These are phyloP conservation scores for Polyommatus icarus DNA, from an alignment of 2,888 invertebrate species.

Conservation along the genomic window DNA sequence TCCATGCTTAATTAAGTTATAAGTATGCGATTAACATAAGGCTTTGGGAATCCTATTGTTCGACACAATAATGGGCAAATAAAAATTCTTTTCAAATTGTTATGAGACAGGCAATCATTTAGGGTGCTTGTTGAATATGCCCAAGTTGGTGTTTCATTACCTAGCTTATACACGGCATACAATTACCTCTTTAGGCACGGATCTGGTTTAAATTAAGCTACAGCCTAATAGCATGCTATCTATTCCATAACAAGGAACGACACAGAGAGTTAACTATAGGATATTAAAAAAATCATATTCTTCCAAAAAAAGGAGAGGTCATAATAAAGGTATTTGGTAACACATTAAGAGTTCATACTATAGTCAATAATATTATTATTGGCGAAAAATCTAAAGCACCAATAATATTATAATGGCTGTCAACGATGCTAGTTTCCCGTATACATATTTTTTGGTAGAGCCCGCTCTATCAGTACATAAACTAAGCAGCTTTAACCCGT, in stretches of 20 bases:
- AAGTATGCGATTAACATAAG: background rate
- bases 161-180: background rate
- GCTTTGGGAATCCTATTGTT: conserved; percentile 13
- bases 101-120: conserved; percentile 9
- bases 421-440: too few species aligned
- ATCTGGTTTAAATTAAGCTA: too few species aligned
- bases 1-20: conserved; percentile 17
- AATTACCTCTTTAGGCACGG: too few species aligned
- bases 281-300: too few species aligned
- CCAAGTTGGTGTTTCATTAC: background rate
- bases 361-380: too few species aligned
- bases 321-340: too few species aligned
- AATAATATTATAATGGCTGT: too few species aligned
- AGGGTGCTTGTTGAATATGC: background rate
- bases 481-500: conserved; percentile 7
- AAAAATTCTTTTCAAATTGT: background rate
- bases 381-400: too few species aligned
- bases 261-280: too few species aligned
- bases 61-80: background rate
- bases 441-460: background rate
- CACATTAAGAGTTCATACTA: too few species aligned
- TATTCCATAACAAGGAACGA: too few species aligned
- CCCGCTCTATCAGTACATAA: background rate
- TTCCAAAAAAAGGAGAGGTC: too few species aligned
- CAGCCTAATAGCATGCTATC: background rate